phyloP scores from a whole-genome alignment of 2,113 vertebrate genomes.

The Thamnaconus septentrionalis region DNA sequence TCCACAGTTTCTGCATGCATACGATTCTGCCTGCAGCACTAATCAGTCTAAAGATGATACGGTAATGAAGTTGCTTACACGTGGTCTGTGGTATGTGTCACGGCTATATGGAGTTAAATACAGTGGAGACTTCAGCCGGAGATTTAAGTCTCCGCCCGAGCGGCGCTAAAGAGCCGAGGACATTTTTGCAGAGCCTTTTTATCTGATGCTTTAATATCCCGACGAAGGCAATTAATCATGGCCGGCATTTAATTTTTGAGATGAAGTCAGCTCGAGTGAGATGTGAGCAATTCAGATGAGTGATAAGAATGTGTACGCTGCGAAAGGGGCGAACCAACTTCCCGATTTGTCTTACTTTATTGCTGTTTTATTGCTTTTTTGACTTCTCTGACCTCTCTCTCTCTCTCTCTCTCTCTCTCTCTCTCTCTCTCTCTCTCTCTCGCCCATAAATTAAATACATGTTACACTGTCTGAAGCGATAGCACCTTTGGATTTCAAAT shows the following conservation, averaged over 20 bases:
- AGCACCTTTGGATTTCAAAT: too few relatives aligned
- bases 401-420: neutral
- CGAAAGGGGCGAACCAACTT: neutral
- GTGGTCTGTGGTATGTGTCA: slow-evolving; percentile 21
- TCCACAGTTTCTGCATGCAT: slow-evolving; percentile 37
- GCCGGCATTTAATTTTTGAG: neutral
- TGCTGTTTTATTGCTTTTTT: neutral
- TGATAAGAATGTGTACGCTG: slow-evolving; percentile 1
- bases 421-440: neutral
- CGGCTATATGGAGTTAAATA: slow-evolving; percentile 23
- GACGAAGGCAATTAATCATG: slow-evolving; percentile 10
- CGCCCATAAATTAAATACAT: neutral
- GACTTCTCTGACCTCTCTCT: too few relatives aligned
- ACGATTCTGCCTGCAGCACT: slow-evolving; percentile 35
- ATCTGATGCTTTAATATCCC: slow-evolving; percentile 1
- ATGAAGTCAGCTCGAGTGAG: neutral
- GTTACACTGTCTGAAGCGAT: neutral
- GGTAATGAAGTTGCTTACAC: slow-evolving; percentile 36
- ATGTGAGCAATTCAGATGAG: slow-evolving; percentile 1
- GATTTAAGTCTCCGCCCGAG: slow-evolving; percentile 34
- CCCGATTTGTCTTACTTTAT: neutral
- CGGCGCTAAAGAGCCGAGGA: slow-evolving; percentile 12
- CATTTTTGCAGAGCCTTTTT: slow-evolving; percentile 7
- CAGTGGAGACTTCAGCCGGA: slow-evolving; percentile 21
- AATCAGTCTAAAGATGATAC: slow-evolving; percentile 49